Base-by-base conservation (phyloP, 2,797 vertebrate genomes). In the Chelon auratus region DNA sequence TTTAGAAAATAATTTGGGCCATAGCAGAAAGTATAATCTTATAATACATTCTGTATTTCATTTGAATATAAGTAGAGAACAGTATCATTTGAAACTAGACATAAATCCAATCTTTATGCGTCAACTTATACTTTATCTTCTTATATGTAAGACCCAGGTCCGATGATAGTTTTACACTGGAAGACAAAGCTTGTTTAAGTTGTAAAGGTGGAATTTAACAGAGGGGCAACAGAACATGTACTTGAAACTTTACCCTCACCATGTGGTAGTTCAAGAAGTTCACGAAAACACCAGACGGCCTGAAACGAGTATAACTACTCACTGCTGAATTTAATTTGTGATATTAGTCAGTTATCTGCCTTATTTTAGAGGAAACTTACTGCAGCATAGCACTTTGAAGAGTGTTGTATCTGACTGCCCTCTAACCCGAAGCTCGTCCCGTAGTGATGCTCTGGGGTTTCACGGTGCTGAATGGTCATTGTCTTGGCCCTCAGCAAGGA, bases 401-500 rank as follows among this genome's bases (percentile, higher is more conserved):
- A 56, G 11, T 15, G 47, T 60, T 70, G 48, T 15, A 52, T 59
- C 39, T 75, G 70, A 63, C 70, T 73, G 42, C 64, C 55, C 50
- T 73, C 42, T 77, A 71, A 69, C 68, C 74, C 58, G 42, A 26
- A 75, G 68, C 73, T 36, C 59, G 65, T 62, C 68, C 64, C 4
- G 2, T 13, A 77, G 20, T 77, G 26, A 62, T 75, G 62, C 64
- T 84, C 40, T 36, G 63, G 55, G 74, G 39, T 72, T 62, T 74
- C 37, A n/a, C 50, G 51, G 40, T 75, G 69, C 57, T 84, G 72
- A 13, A 0, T 80, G 80, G 79, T 88, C 85, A 86, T 58, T 11
- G 62, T 75, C 73, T 76, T 56, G 64, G 80, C 83, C 78, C 26
- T 53, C 57, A 81, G 89, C 77, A 39, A 68, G 64, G 59, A 74